Evolutionary conservation across 2,113 vertebrate genomes (phyloP), one percentile per base, ranked within the genome.

Genomic region (Hucho hucho): DNA sequence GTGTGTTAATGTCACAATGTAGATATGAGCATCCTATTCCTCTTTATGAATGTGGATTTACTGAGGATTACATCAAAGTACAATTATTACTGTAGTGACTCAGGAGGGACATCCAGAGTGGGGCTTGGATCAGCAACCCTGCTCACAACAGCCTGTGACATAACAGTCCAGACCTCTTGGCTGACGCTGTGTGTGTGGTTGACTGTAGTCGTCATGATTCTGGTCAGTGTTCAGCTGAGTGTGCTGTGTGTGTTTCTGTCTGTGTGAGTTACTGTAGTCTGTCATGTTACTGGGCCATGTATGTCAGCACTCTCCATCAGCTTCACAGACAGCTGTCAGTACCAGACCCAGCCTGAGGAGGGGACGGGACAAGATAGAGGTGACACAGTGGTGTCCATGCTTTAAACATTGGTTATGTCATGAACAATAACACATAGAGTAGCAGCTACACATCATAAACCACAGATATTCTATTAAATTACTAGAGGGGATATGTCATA

Each of bases 31-130:
- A 79, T 82, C 75, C 78, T 86, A 86, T 88, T 90, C 85, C 88
- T 77, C 78, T 64, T 70, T 78, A 75, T 59, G 76, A 47, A 84
- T 71, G 75, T 18, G 24, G 84, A 82, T 91, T 90, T 89, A 89
- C 80, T 76, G 61, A n/a, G 86, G 85, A 90, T 89, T 90, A 89
- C 71, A 81, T 79, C 81, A 76, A 81, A 77, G 46, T 75, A 86
- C 87, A 87, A 87, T 89, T 86, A 87, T 87, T 87, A 88, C 83
- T 80, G 83, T 82, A 73, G 47, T n/a, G 88, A 82, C 79, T 76
- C 58, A 81, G 87, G 84, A 81, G 83, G 85, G 83, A 86, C 78
- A 28, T 13, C 66, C 66, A 14, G 86, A 87, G 86, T 81, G 88
- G 73, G 77, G 29, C 64, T 75, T 20, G 67, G 69, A 79, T 72